A percentile compares a stretch with the other conserved stretches of the same genome.
Evolutionary conservation across 2,113 vertebrate species (phyloP).

Genomic region (Nothobranchius furzeri): DNA sequence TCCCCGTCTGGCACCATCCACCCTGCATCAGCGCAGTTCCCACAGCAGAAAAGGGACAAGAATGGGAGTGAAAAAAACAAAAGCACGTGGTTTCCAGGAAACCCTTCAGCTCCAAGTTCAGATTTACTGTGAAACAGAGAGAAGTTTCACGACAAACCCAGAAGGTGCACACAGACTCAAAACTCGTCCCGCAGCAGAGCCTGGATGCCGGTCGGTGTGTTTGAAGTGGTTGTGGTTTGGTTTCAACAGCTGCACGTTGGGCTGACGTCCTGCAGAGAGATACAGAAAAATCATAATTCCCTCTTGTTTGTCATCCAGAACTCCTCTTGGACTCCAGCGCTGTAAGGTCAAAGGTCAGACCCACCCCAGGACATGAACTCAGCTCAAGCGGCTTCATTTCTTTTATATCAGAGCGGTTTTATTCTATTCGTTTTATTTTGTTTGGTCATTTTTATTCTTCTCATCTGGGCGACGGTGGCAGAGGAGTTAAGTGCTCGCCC

Average conservation of each 20-base stretch:
- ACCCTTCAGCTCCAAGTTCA: not conserved
- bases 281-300: not conserved
- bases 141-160: not conserved
- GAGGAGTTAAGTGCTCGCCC: too few relatives aligned
- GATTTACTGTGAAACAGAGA: not conserved
- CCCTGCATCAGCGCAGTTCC: not conserved
- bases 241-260: not conserved
- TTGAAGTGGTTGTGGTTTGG: not conserved
- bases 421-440: not conserved
- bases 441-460: too few relatives aligned
- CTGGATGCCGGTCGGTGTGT: too few relatives aligned
- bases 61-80: not conserved
- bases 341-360: not conserved
- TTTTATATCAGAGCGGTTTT: too few relatives aligned
- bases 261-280: not conserved
- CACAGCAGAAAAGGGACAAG: not conserved
- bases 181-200: too few relatives aligned
- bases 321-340: not conserved
- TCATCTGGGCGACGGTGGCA: too few relatives aligned
- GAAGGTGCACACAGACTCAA: not conserved
- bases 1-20: not conserved
- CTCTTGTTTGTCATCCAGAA: not conserved
- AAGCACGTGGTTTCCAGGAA: constrained; percentile 41
- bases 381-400: not conserved
- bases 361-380: not conserved